A percentile compares a stretch with the other conserved stretches of the same genome.
These are phyloP conservation scores for Mechanitis mazaeus DNA, from an alignment of 2,888 invertebrate species.

Conservation along the genomic window DNA sequence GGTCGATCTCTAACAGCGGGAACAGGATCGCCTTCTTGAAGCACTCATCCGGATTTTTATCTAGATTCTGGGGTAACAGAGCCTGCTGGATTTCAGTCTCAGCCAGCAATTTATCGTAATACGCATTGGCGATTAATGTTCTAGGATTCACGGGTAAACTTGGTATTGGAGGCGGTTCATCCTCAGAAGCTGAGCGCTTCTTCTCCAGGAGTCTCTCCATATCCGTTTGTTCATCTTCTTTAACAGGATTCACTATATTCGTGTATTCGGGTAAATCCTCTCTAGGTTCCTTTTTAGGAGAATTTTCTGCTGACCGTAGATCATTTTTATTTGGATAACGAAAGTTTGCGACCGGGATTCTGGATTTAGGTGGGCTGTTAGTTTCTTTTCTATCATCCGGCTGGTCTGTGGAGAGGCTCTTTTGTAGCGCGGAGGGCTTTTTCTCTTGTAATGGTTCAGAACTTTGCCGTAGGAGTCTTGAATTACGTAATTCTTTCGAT, in stretches of 20 bases:
- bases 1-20: slow-evolving; percentile 89
- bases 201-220: slow-evolving; percentile 42
- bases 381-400: slow-evolving; percentile 36
- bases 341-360: slow-evolving; percentile 70
- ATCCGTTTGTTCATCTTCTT: slow-evolving; percentile 32
- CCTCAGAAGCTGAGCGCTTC: slow-evolving; percentile 43
- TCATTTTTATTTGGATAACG: slow-evolving; percentile 67
- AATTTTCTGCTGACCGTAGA: slow-evolving; percentile 50
- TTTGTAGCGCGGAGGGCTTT: slow-evolving; percentile 49
- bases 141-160: slow-evolving; percentile 68
- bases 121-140: slow-evolving; percentile 81
- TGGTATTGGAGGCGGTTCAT: slow-evolving; percentile 67
- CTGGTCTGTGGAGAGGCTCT: slow-evolving; percentile 64
- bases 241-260: slow-evolving; percentile 47
- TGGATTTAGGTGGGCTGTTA: slow-evolving; percentile 36
- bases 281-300: slow-evolving; percentile 42
- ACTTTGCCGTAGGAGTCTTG: slow-evolving; percentile 56
- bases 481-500: slow-evolving; percentile 59
- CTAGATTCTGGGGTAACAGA: slow-evolving; percentile 86
- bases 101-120: slow-evolving; percentile 83
- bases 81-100: slow-evolving; percentile 90
- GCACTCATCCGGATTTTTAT: slow-evolving; percentile 93
- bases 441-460: slow-evolving; percentile 63
- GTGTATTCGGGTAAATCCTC: slow-evolving; percentile 64
- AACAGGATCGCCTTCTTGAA: slow-evolving; percentile 91